Percentiles rank a stretch among this genome's conserved stretches.
These are phyloP conservation scores for Tachyglossus aculeatus DNA, from an alignment of 2,797 vertebrate genomes.

Conservation along the genomic window DNA sequence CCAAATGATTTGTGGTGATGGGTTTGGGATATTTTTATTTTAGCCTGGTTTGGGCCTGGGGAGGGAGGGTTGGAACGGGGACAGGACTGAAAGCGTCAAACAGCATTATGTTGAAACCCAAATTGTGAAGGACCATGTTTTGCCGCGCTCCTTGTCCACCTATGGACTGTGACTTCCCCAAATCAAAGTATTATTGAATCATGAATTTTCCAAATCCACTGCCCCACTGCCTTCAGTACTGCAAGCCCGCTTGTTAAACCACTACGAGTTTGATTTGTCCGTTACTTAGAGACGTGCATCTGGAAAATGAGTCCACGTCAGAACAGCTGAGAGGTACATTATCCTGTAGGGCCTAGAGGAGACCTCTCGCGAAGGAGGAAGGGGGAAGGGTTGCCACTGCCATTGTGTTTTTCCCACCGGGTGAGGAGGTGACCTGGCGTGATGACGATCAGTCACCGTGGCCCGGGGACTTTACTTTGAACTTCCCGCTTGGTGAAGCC, in stretches of 20 bases:
- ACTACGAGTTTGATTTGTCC: neutral
- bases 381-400: accelerated
- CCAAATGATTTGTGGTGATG: neutral
- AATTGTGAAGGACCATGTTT: slow-evolving; percentile 16
- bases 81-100: neutral
- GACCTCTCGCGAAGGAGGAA: neutral
- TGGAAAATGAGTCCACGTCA: neutral
- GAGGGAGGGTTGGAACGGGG: neutral
- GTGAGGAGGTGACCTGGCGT: too few relatives aligned
- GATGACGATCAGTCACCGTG: neutral
- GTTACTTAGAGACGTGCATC: neutral
- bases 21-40: neutral
- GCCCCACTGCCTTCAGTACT: neutral
- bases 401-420: too few relatives aligned
- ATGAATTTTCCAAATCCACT: neutral
- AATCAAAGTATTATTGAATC: slow-evolving; percentile 22
- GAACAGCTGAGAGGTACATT: neutral
- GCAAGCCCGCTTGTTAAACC: neutral
- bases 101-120: neutral
- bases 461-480: neutral
- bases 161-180: slow-evolving; percentile 12
- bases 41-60: neutral
- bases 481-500: neutral
- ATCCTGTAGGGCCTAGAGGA: neutral
- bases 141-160: slow-evolving; percentile 31